Conservation (phyloP, 2,797 vertebrate genomes). For the Poecile montanus region DNA sequence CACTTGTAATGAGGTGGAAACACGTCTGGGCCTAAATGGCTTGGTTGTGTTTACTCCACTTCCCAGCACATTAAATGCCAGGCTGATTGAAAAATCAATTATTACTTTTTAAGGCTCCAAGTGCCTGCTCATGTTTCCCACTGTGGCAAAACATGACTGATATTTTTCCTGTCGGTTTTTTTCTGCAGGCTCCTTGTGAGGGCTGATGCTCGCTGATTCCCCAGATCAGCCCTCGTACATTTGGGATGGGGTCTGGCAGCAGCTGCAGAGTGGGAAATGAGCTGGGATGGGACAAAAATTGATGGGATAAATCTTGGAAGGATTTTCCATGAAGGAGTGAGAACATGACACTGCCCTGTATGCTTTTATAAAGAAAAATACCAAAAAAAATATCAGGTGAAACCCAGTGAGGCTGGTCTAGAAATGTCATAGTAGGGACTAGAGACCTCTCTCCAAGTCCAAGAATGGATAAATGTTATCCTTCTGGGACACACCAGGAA, state of each 20-base stretch:
- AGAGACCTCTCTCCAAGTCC: background rate
- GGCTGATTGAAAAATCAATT: constrained; percentile 65
- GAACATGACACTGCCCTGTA: rapidly evolving
- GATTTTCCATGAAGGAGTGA: rapidly evolving
- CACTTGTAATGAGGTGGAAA: background rate
- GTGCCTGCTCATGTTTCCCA: background rate
- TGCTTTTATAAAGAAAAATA: background rate
- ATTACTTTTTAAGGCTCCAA: background rate
- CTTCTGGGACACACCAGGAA: background rate
- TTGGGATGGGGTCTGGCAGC: background rate
- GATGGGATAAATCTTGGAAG: background rate
- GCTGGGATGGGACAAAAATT: background rate
- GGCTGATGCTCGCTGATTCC: background rate
- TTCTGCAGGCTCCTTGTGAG: background rate
- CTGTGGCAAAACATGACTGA: background rate
- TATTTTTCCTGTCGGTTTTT: background rate
- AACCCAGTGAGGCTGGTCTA: background rate
- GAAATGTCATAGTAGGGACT: background rate
- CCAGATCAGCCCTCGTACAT: rapidly evolving
- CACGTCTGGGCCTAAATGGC: background rate
- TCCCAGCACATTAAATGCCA: constrained; percentile 27
- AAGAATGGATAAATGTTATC: background rate
- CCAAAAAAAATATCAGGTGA: background rate
- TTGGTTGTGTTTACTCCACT: background rate
- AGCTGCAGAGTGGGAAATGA: background rate